Evolutionary conservation across 92 coral and sea anemone genomes (phyloP), one percentile per base, ranked within the genome.

Genomic region (Phenganax marumi): DNA sequence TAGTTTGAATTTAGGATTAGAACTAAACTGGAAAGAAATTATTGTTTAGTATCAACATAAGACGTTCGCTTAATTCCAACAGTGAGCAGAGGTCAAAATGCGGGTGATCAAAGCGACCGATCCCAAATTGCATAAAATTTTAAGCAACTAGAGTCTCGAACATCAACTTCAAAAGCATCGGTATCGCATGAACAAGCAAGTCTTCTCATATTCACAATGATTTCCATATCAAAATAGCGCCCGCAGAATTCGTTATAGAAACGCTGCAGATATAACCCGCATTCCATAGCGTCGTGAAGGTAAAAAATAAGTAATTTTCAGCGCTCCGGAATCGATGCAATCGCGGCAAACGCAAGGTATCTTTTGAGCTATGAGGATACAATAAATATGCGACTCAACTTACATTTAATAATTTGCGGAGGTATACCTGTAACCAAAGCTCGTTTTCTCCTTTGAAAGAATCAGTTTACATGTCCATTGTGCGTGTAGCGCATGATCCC

Each of bases 381-480:
- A 60, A 76, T 17, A 72, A 90, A 93, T 92, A 90, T 90, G 92
- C 94, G 91, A 91, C 98, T 94, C 98, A 94, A 94, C 98, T 94
- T 94, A 94, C 98, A 93, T 89, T 33, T 90, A 94, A 57, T 76
- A 76, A 94, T 92, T 94, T 92, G 89, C 97, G 92, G 90, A 90
- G 97, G 92, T 97, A 66, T 91, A 93, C 91, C 92, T 94, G 98
- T 97, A 94, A 94, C 90, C 97, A 94, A 94, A 94, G 91, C 98
- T 94, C 93, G 97, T 97, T 94, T 97, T 93, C 54, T 48, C 50
- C 51, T 48, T 55, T 56, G 21, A 55, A 56, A 76, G 81, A 60
- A 62, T 76, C 81, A 76, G 65, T 50, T 76, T 76, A 76, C 81
- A 76, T 76, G 18, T 73, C 78, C 78, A 73, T 56, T 16, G 47